Conservation (phyloP, 2,888 invertebrate species). For the Allacma fusca region DNA sequence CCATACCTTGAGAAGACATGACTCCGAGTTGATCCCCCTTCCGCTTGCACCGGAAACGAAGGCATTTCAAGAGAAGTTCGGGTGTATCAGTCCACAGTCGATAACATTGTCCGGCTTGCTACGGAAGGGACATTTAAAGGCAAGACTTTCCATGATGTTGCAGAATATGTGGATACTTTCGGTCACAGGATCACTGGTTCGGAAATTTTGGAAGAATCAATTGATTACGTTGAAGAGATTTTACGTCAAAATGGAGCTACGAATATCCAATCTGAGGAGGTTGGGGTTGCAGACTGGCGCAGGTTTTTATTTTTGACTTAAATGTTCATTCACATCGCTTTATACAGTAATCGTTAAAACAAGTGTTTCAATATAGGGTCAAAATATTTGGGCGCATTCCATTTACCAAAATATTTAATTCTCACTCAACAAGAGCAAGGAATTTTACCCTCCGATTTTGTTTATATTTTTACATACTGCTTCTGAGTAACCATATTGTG, state of each 20-base stretch:
- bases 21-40: neutral
- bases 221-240: constrained; percentile 72
- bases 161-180: constrained; percentile 70
- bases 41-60: neutral
- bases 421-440: too few species aligned
- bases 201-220: constrained; percentile 71
- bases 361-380: too few species aligned
- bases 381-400: too few species aligned
- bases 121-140: constrained; percentile 68
- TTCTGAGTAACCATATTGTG: too few species aligned
- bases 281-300: constrained; percentile 70
- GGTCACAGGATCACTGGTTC: constrained; percentile 74
- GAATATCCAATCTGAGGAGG: constrained; percentile 77
- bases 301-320: constrained; percentile 64
- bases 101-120: constrained; percentile 68
- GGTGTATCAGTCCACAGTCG: constrained; percentile 67
- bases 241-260: constrained; percentile 67
- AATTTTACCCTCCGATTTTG: too few species aligned
- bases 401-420: too few species aligned
- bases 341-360: neutral
- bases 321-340: too few species aligned
- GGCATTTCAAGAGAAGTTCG: too few species aligned
- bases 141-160: constrained; percentile 69
- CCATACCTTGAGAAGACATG: neutral
- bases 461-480: too few species aligned